Evolutionary conservation across 2,797 vertebrate species (phyloP).

Genomic region (Falco berigora): DNA sequence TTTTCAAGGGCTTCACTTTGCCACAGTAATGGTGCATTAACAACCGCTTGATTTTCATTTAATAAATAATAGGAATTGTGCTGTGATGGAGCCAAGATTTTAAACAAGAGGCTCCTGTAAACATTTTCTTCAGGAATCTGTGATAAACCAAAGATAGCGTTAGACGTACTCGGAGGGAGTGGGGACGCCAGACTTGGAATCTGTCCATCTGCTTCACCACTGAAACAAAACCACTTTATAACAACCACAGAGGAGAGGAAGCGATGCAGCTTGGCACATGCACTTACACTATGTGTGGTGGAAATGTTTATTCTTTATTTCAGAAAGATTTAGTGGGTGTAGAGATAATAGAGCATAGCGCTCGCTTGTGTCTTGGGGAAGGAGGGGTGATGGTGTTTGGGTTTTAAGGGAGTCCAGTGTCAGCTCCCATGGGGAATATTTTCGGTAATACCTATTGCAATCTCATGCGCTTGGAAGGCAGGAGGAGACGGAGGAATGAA

Average conservation of each 20-base stretch:
- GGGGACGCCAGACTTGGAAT: conserved; percentile 41
- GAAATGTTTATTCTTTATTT: conserved; percentile 68
- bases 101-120: conserved; percentile 57
- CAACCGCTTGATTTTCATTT: conserved; percentile 38
- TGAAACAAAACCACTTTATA: conserved; percentile 61
- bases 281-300: conserved; percentile 52
- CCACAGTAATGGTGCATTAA: conserved; percentile 22
- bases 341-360: conserved; percentile 57
- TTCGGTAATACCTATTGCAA: conserved; percentile 51
- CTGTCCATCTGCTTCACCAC: conserved; percentile 47
- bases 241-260: conserved; percentile 55
- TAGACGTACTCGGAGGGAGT: not conserved
- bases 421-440: conserved; percentile 27
- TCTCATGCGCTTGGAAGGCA: conserved; percentile 38
- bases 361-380: conserved; percentile 40
- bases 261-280: conserved; percentile 40
- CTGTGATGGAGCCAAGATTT: not conserved
- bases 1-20: not conserved
- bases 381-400: conserved; percentile 37
- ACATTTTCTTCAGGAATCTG: conserved; percentile 55
- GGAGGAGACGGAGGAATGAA: conserved; percentile 34
- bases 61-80: conserved; percentile 44
- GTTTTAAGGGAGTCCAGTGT: conserved; percentile 55
- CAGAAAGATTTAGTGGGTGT: conserved; percentile 67
- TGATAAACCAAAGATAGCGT: conserved; percentile 33